Conservation (phyloP, 1,140 invertebrate species). For the Orchestia grillus region DNA sequence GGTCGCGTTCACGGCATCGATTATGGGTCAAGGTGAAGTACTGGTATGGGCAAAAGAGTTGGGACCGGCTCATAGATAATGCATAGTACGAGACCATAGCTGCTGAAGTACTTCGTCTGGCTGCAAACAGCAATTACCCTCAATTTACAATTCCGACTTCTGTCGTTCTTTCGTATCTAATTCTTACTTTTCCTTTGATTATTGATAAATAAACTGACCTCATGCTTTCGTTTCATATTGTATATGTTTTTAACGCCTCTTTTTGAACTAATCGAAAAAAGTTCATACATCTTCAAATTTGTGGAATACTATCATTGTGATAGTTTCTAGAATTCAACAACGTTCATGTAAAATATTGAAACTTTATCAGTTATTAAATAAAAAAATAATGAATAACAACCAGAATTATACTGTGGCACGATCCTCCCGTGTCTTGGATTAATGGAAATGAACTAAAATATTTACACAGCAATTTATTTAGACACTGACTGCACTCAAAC, state of each 20-base stretch:
- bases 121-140: neutral
- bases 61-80: neutral
- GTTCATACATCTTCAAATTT: neutral
- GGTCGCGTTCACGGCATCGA: neutral
- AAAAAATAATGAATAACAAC: too few relatives aligned
- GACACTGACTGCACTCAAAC: neutral
- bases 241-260: neutral
- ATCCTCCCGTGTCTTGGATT: neutral
- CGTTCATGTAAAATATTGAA: neutral
- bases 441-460: neutral
- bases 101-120: neutral
- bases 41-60: neutral
- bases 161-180: neutral
- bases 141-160: neutral
- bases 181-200: neutral
- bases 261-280: neutral
- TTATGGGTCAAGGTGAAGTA: neutral
- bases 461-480: too few relatives aligned
- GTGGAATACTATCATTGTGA: neutral
- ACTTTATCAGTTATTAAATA: neutral
- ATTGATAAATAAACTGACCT: neutral
- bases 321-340: neutral
- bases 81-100: neutral
- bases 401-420: neutral
- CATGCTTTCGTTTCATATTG: neutral